These are phyloP conservation scores for Calyptomena viridis DNA, from an alignment of 2,113 vertebrate genomes.

Conservation along the genomic window DNA sequence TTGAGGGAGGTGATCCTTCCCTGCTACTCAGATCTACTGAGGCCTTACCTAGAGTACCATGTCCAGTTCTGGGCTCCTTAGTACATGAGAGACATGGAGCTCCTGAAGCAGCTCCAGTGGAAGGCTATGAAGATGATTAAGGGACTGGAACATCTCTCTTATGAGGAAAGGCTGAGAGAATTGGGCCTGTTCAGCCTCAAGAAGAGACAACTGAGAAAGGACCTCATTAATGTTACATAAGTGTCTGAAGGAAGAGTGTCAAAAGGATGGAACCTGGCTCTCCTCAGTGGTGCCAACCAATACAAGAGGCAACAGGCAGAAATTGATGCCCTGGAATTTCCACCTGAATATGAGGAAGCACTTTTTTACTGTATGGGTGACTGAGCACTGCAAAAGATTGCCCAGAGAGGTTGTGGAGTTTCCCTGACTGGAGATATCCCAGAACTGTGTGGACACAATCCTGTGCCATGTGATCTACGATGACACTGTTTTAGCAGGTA, in stretches of 20 bases:
- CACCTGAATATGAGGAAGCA: background rate
- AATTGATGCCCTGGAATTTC: background rate
- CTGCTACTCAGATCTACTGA: background rate
- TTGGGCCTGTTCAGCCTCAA: background rate
- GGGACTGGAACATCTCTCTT: background rate
- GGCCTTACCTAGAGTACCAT: background rate
- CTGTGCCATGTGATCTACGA: background rate
- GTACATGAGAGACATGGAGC: background rate
- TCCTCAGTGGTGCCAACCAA: background rate
- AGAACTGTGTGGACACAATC: background rate
- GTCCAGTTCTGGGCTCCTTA: background rate
- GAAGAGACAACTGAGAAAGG: background rate
- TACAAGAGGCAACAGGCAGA: background rate
- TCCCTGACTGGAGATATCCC: background rate
- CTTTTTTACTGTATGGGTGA: background rate
- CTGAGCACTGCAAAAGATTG: background rate
- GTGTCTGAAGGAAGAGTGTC: background rate
- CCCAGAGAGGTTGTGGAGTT: background rate
- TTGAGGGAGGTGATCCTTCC: background rate
- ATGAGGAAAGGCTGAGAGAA: background rate
- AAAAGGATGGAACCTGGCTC: background rate
- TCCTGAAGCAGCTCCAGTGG: background rate
- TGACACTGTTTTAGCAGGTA: background rate
- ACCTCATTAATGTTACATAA: accelerated
- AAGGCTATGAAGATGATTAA: background rate